Percentiles rank a stretch among this genome's conserved stretches.
Evolutionary conservation across 2,888 invertebrate genomes (phyloP).

Genomic region (Acrocyrtus sp.): DNA sequence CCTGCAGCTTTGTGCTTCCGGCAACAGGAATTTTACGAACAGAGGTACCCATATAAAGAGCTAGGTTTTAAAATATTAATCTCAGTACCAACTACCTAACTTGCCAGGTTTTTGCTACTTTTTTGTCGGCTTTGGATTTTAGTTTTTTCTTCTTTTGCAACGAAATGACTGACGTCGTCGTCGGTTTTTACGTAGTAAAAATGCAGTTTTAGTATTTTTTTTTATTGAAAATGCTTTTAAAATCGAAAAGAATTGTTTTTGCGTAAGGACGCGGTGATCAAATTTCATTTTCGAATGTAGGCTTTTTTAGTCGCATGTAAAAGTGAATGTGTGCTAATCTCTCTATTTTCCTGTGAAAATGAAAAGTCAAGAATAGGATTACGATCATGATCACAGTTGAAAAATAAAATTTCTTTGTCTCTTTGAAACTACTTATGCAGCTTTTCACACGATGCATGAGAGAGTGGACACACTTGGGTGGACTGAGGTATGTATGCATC

Average conservation of each 20-base stretch:
- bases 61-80: no score
- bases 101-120: no score
- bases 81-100: no score
- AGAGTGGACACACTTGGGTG: constrained; percentile 39
- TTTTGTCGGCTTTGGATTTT: no score
- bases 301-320: neutral
- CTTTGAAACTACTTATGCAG: no score
- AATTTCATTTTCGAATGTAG: constrained; percentile 25
- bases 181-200: no score
- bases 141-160: no score
- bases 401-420: constrained; percentile 28
- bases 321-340: constrained; percentile 15
- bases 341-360: no score
- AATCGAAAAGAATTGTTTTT: neutral
- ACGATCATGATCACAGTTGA: neutral
- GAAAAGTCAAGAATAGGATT: constrained; percentile 1
- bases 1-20: no score
- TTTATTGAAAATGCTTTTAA: neutral
- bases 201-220: neutral
- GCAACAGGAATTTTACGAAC: no score
- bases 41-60: no score
- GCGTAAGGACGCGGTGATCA: constrained; percentile 7
- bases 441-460: constrained; percentile 41
- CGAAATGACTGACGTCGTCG: no score
- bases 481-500: constrained; percentile 4